Evolutionary conservation across 2,888 invertebrate genomes (phyloP).

Genomic region (Molorchus minor): DNA sequence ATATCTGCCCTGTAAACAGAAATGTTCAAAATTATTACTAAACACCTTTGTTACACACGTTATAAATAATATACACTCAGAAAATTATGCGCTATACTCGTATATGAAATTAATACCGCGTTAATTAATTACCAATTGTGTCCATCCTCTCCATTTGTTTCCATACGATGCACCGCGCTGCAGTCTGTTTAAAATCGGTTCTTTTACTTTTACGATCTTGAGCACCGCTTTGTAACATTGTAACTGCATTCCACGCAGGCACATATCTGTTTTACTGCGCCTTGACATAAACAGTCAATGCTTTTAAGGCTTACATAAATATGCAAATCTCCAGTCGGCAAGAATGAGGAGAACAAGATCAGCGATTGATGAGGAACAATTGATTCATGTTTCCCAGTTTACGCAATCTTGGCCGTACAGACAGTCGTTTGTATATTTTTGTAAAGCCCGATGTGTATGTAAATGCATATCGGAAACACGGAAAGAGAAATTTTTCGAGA

Average conservation of each 20-base stretch:
- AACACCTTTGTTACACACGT: too few relatives aligned
- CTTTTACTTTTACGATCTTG: constrained; percentile 10
- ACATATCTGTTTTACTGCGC: constrained; percentile 14
- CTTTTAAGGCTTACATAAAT: constrained; percentile 24
- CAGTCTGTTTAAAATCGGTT: constrained; percentile 10
- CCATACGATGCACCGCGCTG: neutral
- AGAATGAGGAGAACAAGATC: constrained; percentile 9
- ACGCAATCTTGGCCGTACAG: constrained; percentile 6
- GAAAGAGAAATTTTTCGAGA: too few relatives aligned
- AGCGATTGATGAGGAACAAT: constrained; percentile 14
- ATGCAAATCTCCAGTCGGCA: constrained; percentile 22
- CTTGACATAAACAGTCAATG: constrained; percentile 25
- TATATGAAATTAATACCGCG: neutral
- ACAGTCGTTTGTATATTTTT: constrained; percentile 8
- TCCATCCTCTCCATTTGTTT: constrained; percentile 5
- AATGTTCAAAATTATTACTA: too few relatives aligned
- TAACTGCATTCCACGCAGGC: constrained; percentile 2
- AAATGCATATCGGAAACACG: too few relatives aligned
- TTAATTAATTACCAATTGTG: too few relatives aligned
- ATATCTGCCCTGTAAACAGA: too few relatives aligned
- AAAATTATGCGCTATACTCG: too few relatives aligned
- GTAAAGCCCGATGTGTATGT: neutral
- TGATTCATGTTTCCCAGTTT: constrained; percentile 17
- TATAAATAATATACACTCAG: too few relatives aligned
- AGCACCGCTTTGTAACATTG: constrained; percentile 4